Base-by-base conservation (phyloP, 2,888 invertebrate species). In the Helleia helle region DNA sequence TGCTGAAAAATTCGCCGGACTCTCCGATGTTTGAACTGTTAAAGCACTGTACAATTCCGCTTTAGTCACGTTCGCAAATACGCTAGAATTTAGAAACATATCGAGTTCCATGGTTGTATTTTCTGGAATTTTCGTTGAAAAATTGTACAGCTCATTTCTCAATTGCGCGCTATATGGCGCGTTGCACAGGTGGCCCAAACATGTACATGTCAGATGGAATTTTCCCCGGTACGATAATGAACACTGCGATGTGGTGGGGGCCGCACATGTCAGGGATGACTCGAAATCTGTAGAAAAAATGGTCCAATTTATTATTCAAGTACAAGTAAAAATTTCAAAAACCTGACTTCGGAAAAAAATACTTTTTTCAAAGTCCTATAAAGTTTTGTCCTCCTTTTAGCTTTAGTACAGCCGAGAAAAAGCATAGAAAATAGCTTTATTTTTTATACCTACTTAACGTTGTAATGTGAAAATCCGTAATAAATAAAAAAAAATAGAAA, bases 111-210 rank as follows among this genome's bases (percentile, higher is more conserved):
- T 54, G 29, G 44, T 58, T 43, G 55, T 61, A 46, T 55, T 63
- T 24, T 54, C 43, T 18, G 46, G 47, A 17, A 42, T 42, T 39
- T 49, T 50, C 7, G 51, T 44, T 49, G 65, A 60, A 54, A 73
- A 70, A 51, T 73, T 69, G 28, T 65, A 50, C 30, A 83, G 58
- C 48, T 71, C 62, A 44, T 61, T 61, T 38, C 55, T 62, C 43
- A 77, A 49, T 49, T 64, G 52, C 34, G 48, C 36, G 13, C 69
- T 54, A 54, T 72, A 75, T 7, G 73, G 74, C 42, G 59, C 58
- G 56, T 80, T 83, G 65, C 83, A 83, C 50, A 70, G 62, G 38
- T 62, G 55, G 12, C 54, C 58, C 42, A 51, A 40, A 54, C 83
- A 83, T 46, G 65, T 58, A 58, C 81, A 83, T 44, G 60, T 69